phyloP scores from a whole-genome alignment of 2,113 vertebrate genomes.

The Sebastes schlegelii region DNA sequence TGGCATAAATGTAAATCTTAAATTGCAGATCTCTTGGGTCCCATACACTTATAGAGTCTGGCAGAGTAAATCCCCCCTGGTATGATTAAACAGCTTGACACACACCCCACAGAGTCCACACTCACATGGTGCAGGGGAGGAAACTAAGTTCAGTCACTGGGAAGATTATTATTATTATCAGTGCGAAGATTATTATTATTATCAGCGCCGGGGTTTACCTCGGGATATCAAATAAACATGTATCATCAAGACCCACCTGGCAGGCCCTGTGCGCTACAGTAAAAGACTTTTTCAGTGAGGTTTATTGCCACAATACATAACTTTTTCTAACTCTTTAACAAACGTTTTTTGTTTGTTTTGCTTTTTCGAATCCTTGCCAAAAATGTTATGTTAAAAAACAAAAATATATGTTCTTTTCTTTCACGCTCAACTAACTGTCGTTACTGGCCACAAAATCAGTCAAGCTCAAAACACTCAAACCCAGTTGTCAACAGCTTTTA shows the following conservation, averaged over 20 bases:
- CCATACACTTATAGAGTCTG: conserved; percentile 56
- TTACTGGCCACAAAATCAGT: neutral
- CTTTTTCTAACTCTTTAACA: neutral
- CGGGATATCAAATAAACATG: conserved; percentile 60
- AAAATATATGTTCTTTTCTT: neutral
- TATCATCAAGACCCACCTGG: conserved; percentile 49
- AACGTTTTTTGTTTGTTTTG: neutral
- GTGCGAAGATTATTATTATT: conserved; percentile 52
- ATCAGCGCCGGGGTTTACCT: conserved; percentile 47
- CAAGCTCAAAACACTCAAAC: neutral
- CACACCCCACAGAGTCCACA: conserved; percentile 34
- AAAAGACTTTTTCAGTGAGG: neutral
- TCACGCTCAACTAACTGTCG: neutral
- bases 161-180: conserved; percentile 53
- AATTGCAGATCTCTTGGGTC: conserved; percentile 45
- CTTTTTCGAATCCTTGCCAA: neutral
- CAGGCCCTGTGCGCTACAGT: neutral
- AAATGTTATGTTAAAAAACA: neutral
- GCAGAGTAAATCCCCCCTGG: conserved; percentile 25
- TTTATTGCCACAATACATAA: neutral
- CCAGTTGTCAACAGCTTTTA: conserved; percentile 6
- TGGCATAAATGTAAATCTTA: conserved; percentile 54
- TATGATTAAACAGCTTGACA: conserved; percentile 60
- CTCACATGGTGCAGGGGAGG: conserved; percentile 27
- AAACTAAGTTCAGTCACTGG: conserved; percentile 50